These are phyloP conservation scores for Cactoblastis cactorum DNA, from an alignment of 2,888 invertebrate genomes.

Conservation along the genomic window DNA sequence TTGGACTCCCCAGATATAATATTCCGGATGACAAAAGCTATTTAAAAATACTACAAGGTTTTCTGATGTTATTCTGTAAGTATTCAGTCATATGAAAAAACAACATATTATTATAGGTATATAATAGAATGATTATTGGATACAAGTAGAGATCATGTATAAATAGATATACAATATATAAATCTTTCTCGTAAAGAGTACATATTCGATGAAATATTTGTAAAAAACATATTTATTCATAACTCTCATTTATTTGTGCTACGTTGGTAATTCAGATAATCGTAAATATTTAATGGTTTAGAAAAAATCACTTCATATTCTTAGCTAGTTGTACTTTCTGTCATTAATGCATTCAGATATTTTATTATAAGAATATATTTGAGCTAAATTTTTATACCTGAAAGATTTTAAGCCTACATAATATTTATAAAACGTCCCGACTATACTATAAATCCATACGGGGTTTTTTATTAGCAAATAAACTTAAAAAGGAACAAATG, in stretches of 20 bases:
- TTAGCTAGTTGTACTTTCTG: slow-evolving; percentile 62
- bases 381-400: slow-evolving; percentile 26
- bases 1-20: no score
- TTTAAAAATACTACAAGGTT: no score
- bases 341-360: slow-evolving; percentile 29
- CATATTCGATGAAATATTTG: no score
- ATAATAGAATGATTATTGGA: no score
- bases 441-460: slow-evolving; percentile 2
- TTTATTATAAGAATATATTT: slow-evolving; percentile 17
- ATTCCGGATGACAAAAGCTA: no score
- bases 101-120: no score
- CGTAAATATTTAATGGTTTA: neutral
- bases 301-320: slow-evolving; percentile 41
- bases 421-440: slow-evolving; percentile 5
- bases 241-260: neutral
- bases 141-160: no score
- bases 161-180: no score
- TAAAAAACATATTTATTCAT: no score
- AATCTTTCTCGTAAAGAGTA: no score
- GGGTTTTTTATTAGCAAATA: slow-evolving; percentile 16
- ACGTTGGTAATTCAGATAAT: neutral
- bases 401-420: slow-evolving; percentile 18
- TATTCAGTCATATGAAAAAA: no score
- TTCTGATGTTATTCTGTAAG: no score
- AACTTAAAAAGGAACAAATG: slow-evolving; percentile 22